These are phyloP conservation scores for Epirrhoe alternata DNA, from an alignment of 2,888 invertebrate genomes.

Conservation along the genomic window DNA sequence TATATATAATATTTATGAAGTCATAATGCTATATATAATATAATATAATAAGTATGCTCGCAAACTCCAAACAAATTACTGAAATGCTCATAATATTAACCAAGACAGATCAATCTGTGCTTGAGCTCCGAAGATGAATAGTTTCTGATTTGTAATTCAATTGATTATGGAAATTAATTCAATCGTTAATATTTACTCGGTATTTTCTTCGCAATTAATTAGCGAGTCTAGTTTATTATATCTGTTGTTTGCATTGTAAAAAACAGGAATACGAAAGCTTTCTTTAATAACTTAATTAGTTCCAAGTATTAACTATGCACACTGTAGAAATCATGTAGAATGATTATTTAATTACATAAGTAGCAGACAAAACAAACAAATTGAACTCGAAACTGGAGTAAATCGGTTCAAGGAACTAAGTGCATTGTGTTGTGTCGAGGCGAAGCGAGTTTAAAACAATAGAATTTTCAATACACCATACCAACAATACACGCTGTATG, in stretches of 20 bases:
- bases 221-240: slow-evolving; percentile 7
- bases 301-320: not conserved
- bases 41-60: not conserved
- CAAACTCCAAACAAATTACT: not conserved
- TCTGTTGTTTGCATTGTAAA: not conserved
- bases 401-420: slow-evolving; percentile 17
- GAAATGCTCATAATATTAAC: not conserved
- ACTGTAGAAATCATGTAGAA: not conserved
- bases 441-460: slow-evolving; percentile 37
- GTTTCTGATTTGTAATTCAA: slow-evolving; percentile 39
- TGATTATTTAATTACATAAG: not conserved
- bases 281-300: not conserved
- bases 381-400: slow-evolving; percentile 4
- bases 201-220: slow-evolving; percentile 19
- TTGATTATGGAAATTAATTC: slow-evolving; percentile 28
- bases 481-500: slow-evolving; percentile 14
- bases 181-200: slow-evolving; percentile 18
- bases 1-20: no score
- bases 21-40: no score
- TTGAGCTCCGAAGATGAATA: slow-evolving; percentile 24
- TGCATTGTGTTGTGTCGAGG: slow-evolving; percentile 21
- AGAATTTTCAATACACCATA: slow-evolving; percentile 27
- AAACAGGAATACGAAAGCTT: slow-evolving; percentile 6
- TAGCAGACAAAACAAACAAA: not conserved
- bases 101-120: slow-evolving; percentile 1